phyloP scores from a whole-genome alignment of 2,888 invertebrate genomes.

The Adelognathus sp. region DNA sequence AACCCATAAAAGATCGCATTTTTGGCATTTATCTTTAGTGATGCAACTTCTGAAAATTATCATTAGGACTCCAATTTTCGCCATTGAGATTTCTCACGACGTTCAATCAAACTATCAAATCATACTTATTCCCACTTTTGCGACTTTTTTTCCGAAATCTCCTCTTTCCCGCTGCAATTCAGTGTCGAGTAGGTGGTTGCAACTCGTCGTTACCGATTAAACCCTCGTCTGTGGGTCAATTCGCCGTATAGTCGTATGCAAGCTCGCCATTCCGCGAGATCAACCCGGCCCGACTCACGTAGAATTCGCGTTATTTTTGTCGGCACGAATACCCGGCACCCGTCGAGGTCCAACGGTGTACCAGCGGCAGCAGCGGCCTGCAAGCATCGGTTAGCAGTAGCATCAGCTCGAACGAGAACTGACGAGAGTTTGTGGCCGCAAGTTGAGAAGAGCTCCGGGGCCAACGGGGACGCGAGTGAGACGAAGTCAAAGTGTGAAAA shows the following conservation, averaged over 20 bases:
- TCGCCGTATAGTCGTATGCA: slow-evolving; percentile 56
- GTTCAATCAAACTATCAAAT: no score
- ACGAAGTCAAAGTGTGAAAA: slow-evolving; percentile 43
- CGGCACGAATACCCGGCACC: slow-evolving; percentile 77
- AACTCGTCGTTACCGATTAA: slow-evolving; percentile 24
- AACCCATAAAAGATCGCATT: no score
- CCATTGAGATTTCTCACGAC: no score
- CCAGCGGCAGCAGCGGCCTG: slow-evolving; percentile 32
- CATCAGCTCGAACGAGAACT: slow-evolving; percentile 61
- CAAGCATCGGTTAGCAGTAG: slow-evolving; percentile 24
- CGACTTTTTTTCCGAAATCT: not conserved
- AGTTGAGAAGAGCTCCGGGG: slow-evolving; percentile 58
- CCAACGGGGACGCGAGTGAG: slow-evolving; percentile 19
- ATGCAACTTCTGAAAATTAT: no score
- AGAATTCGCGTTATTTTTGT: slow-evolving; percentile 80
- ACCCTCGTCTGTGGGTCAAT: slow-evolving; percentile 49
- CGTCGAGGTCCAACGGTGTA: slow-evolving; percentile 55
- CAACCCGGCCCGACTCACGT: slow-evolving; percentile 67
- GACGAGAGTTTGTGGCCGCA: slow-evolving; percentile 64
- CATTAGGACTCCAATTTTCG: no score
- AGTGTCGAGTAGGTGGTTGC: not conserved
- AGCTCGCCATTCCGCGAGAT: slow-evolving; percentile 62
- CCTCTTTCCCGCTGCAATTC: not conserved
- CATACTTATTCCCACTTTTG: not conserved
- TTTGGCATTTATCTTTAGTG: no score